These are phyloP conservation scores for Eristalis tenax DNA, from an alignment of 2,888 invertebrate genomes.

Conservation along the genomic window DNA sequence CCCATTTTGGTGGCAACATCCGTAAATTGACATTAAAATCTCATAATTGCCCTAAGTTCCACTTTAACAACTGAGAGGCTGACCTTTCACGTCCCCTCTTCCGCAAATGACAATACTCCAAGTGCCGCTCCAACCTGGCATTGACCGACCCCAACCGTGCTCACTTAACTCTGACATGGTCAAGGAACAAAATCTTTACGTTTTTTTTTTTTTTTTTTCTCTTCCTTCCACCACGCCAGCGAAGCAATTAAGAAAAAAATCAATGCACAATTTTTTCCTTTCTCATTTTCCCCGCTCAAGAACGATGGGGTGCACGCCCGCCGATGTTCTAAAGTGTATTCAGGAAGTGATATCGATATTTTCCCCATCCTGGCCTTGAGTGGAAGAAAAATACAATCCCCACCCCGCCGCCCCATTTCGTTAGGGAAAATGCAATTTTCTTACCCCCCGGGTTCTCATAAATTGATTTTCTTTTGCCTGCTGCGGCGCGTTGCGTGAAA, in stretches of 20 bases:
- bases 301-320: background rate
- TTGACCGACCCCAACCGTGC: background rate
- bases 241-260: background rate
- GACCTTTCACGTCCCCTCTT: background rate
- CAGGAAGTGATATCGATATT: conserved; percentile 45
- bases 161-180: background rate
- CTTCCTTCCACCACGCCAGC: background rate
- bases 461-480: background rate
- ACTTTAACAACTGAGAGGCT: too few relatives aligned
- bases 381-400: conserved; percentile 3
- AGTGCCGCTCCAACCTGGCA: background rate
- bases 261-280: background rate
- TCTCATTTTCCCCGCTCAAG: background rate
- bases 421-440: background rate
- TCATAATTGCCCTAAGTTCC: too few relatives aligned
- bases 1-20: too few relatives aligned
- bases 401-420: background rate
- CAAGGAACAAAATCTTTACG: background rate
- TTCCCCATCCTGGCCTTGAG: conserved; percentile 29
- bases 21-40: too few relatives aligned
- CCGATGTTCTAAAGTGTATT: conserved; percentile 36
- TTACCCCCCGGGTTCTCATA: background rate
- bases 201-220: too few relatives aligned
- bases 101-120: background rate
- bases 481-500: background rate